Evolutionary conservation across 2,113 vertebrate species (phyloP), one percentile per base, ranked within the genome.

Genomic region (Sisor rabdophorus): DNA sequence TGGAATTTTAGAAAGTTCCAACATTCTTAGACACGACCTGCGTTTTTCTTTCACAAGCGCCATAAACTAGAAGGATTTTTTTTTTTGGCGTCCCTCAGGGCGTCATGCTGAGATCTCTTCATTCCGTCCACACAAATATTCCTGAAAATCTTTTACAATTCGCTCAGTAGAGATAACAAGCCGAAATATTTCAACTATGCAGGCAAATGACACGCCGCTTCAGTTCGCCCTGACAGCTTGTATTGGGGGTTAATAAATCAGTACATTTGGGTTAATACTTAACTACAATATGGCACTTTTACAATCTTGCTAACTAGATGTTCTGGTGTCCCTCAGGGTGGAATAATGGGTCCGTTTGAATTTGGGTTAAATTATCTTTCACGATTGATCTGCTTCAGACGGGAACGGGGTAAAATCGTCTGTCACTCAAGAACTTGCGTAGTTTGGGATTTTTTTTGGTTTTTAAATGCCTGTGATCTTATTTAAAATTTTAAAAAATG

Each of bases 261-360:
- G 68, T 71, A n/a, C 13, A 55, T 55, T n/a, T 22, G 28, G 28
- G 50, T 71, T 71, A 55, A 71, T 55, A 55, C 55, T 55, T 71
- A 71, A 71, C 68, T 53, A 30, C 9, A 20, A 19, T 20, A 71
- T 36, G 28, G 9, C 32, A 28, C 28, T 58, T 58, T 58, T 22
- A 58, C 40, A 44, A 44, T 44, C 40, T 44, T 44, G 40, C 40
- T 44, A 44, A 58, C 55, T 11, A 10, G 48, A 52, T 52, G 17
- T 19, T 52, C 50, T 52, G 50, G 50, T 52, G 1, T 54, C 19
- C 50, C 68, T 54, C 68, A 70, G 50, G 67, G 68, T 32, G 48
- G 32, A 48, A n/a, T 54, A 44, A 3, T 67, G 13, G 7, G 13
- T 67, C 40, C 50, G 9, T 19, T 52, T 52, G 3, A 52, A 52